phyloP scores from a whole-genome alignment of 2,888 invertebrate genomes.

The Pachymerium ferrugineum region DNA sequence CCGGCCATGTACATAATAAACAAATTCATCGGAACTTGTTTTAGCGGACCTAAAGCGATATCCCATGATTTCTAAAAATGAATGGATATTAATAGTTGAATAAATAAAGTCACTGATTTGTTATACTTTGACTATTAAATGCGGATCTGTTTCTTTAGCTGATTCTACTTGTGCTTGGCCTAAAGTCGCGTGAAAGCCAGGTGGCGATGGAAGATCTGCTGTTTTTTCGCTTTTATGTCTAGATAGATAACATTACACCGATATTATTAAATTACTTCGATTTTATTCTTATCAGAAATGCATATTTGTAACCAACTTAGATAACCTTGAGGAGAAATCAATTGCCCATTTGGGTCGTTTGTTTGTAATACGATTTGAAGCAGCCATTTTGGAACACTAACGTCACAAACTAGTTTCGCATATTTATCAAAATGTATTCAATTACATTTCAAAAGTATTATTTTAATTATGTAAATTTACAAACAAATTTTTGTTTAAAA shows the following conservation, averaged over 20 bases:
- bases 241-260: constrained; percentile 35
- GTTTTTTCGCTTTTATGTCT: constrained; percentile 36
- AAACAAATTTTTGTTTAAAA: too few species aligned
- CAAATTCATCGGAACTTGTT: constrained; percentile 93
- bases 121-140: constrained; percentile 68
- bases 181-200: constrained; percentile 72
- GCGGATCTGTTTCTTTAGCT: constrained; percentile 69
- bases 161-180: constrained; percentile 69
- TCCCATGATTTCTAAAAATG: constrained; percentile 80
- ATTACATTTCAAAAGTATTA: too few species aligned
- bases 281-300: not conserved
- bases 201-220: constrained; percentile 68
- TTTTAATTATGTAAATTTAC: too few species aligned
- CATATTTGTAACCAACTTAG: not conserved
- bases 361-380: constrained; percentile 27
- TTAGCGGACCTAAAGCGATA: constrained; percentile 85
- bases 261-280: too few species aligned
- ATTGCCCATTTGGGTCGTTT: constrained; percentile 39
- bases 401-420: too few species aligned
- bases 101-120: constrained; percentile 15
- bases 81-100: not conserved
- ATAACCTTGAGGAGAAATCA: constrained; percentile 38
- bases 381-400: constrained; percentile 32
- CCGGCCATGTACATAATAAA: constrained; percentile 99
- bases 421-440: too few species aligned